Percentiles rank a stretch among this genome's conserved stretches.
Conservation (phyloP, 2,797 vertebrate genomes). For the Clarias pachynema region DNA sequence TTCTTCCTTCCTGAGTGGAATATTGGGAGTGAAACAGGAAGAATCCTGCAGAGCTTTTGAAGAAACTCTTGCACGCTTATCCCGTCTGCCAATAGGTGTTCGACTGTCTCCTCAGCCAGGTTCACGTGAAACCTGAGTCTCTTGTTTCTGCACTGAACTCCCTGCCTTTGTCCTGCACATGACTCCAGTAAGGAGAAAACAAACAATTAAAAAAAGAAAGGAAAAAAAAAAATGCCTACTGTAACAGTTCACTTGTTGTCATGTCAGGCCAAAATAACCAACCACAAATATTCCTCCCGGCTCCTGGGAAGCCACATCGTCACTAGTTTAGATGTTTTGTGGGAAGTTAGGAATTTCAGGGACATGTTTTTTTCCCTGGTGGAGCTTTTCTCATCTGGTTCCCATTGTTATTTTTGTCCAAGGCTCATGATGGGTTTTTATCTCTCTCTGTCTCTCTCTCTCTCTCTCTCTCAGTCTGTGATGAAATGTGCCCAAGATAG, state of each 20-base stretch:
- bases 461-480: constrained; percentile 23
- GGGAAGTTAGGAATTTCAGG: constrained; percentile 68
- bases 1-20: constrained; percentile 3
- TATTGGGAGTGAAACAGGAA: constrained; percentile 47
- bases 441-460: constrained; percentile 32
- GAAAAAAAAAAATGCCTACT: not conserved
- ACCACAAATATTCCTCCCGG: constrained; percentile 67
- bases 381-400: constrained; percentile 70
- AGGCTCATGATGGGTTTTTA: constrained; percentile 64
- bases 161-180: constrained; percentile 46
- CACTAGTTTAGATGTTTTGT: constrained; percentile 74
- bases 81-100: constrained; percentile 47
- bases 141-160: constrained; percentile 33
- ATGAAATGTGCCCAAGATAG: constrained; percentile 65
- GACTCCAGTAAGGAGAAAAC: constrained; percentile 13
- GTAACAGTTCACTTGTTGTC: constrained; percentile 55
- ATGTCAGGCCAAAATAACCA: constrained; percentile 71
- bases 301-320: constrained; percentile 66
- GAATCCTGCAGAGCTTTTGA: constrained; percentile 43
- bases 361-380: constrained; percentile 63
- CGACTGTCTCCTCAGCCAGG: constrained; percentile 47
- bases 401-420: constrained; percentile 72
- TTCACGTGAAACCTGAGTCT: constrained; percentile 51
- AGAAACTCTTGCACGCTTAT: constrained; percentile 40
- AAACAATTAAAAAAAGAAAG: not conserved